These are phyloP conservation scores for Shinisaurus crocodilurus DNA, from an alignment of 2,113 vertebrate species.

Conservation along the genomic window DNA sequence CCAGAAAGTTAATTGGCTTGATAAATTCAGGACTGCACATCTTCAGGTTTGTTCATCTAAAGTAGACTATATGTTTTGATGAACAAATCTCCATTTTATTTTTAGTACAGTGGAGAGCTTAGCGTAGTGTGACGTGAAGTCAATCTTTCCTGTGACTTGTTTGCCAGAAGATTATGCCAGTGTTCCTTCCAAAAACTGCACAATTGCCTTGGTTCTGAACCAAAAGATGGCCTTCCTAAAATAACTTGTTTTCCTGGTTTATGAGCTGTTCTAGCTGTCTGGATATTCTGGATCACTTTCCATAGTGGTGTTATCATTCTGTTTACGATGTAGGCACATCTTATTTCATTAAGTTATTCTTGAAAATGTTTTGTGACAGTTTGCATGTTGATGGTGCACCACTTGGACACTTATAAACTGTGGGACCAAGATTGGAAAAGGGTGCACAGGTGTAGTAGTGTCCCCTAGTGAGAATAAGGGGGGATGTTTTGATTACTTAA, in stretches of 20 bases:
- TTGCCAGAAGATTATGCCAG: constrained; percentile 33
- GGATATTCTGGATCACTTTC: background rate
- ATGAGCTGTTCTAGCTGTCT: background rate
- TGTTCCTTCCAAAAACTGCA: constrained; percentile 49
- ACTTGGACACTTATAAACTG: background rate
- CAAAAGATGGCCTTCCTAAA: background rate
- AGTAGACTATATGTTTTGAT: constrained; percentile 23
- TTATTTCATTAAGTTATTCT: background rate
- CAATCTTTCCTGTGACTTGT: constrained; percentile 57
- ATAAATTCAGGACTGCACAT: constrained; percentile 40
- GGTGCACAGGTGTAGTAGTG: background rate
- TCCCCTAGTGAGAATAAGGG: background rate
- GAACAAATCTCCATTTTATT: constrained; percentile 30
- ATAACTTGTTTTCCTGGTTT: background rate
- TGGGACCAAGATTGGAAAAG: background rate
- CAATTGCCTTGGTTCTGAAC: constrained; percentile 36
- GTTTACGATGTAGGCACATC: background rate
- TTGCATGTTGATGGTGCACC: background rate
- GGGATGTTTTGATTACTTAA: background rate
- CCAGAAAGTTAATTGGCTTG: constrained; percentile 51
- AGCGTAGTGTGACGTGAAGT: constrained; percentile 45
- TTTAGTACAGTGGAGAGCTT: constrained; percentile 19
- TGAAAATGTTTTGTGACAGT: background rate
- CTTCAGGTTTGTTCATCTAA: constrained; percentile 52
- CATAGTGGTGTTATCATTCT: background rate